Percentiles rank a stretch among this genome's conserved stretches.
Conservation (phyloP, 2,797 vertebrate genomes). For the Periophthalmus magnuspinnatus region DNA sequence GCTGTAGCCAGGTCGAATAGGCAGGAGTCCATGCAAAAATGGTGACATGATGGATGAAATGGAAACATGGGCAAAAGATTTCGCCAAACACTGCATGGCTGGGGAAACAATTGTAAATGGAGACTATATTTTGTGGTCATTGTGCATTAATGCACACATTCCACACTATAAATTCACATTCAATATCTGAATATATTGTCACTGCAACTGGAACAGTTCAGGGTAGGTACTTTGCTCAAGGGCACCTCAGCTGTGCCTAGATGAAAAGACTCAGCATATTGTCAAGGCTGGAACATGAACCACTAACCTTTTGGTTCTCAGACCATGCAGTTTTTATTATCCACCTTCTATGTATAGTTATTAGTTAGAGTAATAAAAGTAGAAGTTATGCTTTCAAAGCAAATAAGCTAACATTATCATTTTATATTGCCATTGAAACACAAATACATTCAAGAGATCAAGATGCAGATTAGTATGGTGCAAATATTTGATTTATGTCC, state of each 20-base stretch:
- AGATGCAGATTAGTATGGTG: not conserved
- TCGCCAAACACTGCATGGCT: no score
- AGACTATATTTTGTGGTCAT: no score
- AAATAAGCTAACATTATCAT: not conserved
- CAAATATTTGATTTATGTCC: not conserved
- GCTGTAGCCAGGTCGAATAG: not conserved
- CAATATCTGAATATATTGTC: no score
- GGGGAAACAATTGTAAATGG: no score
- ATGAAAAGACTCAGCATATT: no score
- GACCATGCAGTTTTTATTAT: not conserved
- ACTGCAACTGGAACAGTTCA: no score
- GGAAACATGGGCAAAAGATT: no score
- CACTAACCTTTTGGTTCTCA: not conserved
- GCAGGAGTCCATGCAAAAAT: not conserved
- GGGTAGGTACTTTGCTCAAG: not conserved
- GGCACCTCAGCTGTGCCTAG: not conserved
- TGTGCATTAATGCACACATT: no score
- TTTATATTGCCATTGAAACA: no score
- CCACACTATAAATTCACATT: no score
- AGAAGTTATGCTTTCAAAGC: not conserved
- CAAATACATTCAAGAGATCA: not conserved
- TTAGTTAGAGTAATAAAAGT: not conserved
- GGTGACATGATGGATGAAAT: not conserved
- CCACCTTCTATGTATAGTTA: not conserved
- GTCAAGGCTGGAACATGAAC: not conserved